Evolutionary conservation across 2,113 vertebrate genomes (phyloP).

Genomic region (Rhinolophus ferrumequinum): DNA sequence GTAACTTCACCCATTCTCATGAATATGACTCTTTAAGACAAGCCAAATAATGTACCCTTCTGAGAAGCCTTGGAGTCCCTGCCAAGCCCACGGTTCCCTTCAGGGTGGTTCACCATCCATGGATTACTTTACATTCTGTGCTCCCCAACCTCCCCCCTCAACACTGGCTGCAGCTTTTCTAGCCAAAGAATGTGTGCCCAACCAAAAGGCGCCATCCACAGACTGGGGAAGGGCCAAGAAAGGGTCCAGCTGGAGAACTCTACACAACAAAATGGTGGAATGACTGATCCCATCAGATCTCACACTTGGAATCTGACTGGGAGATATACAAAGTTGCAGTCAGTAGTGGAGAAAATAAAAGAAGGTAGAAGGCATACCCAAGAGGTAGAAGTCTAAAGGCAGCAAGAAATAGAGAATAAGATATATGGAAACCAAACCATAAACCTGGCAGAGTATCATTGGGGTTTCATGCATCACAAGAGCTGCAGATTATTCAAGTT

Average conservation of each 20-base stretch:
- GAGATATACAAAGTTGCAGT: background rate
- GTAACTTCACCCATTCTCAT: background rate
- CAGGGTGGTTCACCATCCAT: background rate
- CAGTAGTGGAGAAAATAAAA: background rate
- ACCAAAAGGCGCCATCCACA: background rate
- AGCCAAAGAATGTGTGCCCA: background rate
- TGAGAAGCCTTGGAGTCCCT: background rate
- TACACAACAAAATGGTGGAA: constrained; percentile 12
- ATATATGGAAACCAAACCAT: background rate
- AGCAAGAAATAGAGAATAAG: constrained; percentile 13
- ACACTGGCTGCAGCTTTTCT: background rate
- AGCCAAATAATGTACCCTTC: background rate
- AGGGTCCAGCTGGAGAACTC: background rate
- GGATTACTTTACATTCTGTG: background rate
- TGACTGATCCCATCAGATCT: background rate
- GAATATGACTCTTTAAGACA: background rate
- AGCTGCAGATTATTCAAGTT: background rate
- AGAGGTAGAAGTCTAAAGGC: background rate
- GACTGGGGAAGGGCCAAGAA: background rate
- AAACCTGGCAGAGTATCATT: background rate
- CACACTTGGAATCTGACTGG: background rate
- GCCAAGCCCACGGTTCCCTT: background rate
- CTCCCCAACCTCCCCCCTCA: background rate
- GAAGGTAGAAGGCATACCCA: background rate
- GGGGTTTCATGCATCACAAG: background rate